phyloP scores from a whole-genome alignment of 2,113 vertebrate genomes.

The Anguilla japonica region DNA sequence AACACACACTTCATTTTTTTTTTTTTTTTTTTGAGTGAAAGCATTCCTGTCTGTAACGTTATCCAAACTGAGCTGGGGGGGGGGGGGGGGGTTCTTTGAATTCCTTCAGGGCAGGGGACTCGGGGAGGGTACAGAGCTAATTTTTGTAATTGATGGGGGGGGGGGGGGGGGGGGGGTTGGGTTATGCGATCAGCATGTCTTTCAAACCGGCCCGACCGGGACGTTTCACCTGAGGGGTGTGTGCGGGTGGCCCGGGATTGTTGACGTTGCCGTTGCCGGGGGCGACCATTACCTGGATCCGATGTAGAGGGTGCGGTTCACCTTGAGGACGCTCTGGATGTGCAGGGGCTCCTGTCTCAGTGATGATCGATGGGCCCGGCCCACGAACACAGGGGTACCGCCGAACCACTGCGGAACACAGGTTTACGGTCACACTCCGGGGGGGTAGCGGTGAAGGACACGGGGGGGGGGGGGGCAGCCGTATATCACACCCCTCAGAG shows the following conservation, averaged over 20 bases:
- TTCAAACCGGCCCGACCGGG: background rate
- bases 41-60: constrained; percentile 15
- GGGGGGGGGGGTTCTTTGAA: background rate
- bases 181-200: background rate
- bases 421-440: background rate
- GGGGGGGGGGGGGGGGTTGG: background rate
- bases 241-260: background rate
- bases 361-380: constrained; percentile 74
- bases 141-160: background rate
- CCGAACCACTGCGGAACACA: constrained; percentile 72
- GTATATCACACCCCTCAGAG: constrained; percentile 25
- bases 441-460: background rate
- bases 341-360: constrained; percentile 73
- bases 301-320: constrained; percentile 92
- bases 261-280: constrained; percentile 38
- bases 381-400: constrained; percentile 87
- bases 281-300: constrained; percentile 83
- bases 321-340: constrained; percentile 88
- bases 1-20: background rate
- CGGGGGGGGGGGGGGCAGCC: constrained; percentile 16
- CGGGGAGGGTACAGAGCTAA: background rate
- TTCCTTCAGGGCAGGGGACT: background rate
- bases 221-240: background rate
- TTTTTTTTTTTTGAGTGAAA: constrained; percentile 11
- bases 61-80: background rate